A percentile compares a stretch with the other conserved stretches of the same genome.
Conservation (phyloP, 2,113 vertebrate genomes). For the Phaethon lepturus region DNA sequence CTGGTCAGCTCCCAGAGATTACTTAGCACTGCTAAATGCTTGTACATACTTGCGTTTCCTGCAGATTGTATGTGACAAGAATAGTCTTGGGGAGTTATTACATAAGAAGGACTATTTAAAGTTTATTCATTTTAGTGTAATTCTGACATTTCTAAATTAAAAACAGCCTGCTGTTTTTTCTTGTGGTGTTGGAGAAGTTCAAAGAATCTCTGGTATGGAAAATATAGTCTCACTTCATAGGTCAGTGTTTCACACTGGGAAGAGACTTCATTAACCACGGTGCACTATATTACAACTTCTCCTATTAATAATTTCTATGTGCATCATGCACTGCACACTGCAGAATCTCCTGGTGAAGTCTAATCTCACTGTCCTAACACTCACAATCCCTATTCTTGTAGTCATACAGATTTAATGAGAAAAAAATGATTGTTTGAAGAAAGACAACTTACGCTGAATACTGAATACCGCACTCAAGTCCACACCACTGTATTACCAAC, state of each 20-base stretch:
- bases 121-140: conserved; percentile 27
- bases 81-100: conserved; percentile 32
- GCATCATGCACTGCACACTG: not conserved
- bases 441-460: not conserved
- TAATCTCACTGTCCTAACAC: not conserved
- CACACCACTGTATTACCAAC: not conserved
- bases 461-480: not conserved
- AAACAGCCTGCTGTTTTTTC: not conserved
- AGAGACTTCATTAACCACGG: not conserved
- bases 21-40: not conserved
- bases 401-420: not conserved
- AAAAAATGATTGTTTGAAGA: not conserved
- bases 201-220: not conserved
- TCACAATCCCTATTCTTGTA: not conserved
- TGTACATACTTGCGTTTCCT: not conserved
- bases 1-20: not conserved
- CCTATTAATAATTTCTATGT: not conserved
- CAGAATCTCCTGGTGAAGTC: not conserved
- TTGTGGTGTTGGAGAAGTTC: not conserved
- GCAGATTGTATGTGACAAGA: conserved; percentile 24
- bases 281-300: not conserved
- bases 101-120: conserved; percentile 18
- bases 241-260: not conserved
- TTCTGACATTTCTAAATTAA: conserved; percentile 24
- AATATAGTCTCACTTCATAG: not conserved